Base-by-base conservation (phyloP, 2,888 invertebrate species). In the Halictus ligatus region DNA sequence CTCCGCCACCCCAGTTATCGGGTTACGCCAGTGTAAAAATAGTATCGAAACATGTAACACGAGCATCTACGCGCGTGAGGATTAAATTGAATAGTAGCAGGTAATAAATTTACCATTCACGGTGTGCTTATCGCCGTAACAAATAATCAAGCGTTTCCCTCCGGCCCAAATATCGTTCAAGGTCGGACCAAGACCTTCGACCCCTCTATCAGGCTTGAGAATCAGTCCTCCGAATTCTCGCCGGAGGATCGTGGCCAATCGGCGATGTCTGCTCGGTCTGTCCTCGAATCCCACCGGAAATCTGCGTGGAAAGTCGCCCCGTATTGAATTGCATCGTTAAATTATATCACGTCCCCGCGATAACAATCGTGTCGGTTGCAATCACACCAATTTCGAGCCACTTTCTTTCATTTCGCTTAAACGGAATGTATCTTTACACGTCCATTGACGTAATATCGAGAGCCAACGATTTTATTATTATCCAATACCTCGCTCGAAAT, bases 261-360 rank as follows among this genome's bases (percentile, higher is more conserved):
- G 96, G 13, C 94, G 94, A 92, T 97, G 97, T 3, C 96, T 96
- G 21, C 93, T 92, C 0, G 95, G 94, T 40, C 96, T 95, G 0
- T 96, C 96, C 0, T 95, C 93, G 58, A 97, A 97, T 4, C 97
- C 97, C 29, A 97, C 95, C 0, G 98, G 98, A 94, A 98, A 98
- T 85, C 98, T 93, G 48, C 50, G 69, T 50, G 40, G 64, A 60
- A 50, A 50, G 50, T 35, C 60, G 46, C 21, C 29, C n/a, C 1
- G 54, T 40, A 73, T 21, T 75, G 29, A 25, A 67, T 75, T 15
- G 50, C 13, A 25, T 2, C 71, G n/a, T 43, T 43, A 40, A n/a
- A 71, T 71, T 71, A 71, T n/a, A 43, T 71, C 40, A 71, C 5
- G 43, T n/a, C 43, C 13, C 40, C 6, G 10, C 43, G 43, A 71